phyloP scores from a whole-genome alignment of 2,797 vertebrate species.

The Fundulus diaphanus region DNA sequence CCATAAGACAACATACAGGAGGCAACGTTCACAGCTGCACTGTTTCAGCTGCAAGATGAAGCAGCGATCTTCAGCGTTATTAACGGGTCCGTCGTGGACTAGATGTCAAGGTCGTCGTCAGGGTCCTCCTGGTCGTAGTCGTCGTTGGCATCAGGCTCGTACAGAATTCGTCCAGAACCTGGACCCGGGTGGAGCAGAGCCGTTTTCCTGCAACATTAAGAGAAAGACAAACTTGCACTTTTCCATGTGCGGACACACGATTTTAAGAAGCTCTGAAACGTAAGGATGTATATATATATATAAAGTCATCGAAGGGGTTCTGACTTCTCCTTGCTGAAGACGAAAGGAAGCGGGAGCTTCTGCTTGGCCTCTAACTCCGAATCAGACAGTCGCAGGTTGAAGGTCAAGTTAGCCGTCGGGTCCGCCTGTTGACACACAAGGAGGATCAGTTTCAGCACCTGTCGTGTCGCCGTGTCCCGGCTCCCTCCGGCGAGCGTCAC shows the following conservation, averaged over 20 bases:
- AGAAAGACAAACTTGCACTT: background rate
- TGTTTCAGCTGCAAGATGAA: background rate
- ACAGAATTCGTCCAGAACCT: constrained; percentile 80
- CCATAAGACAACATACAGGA: background rate
- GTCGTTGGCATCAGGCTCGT: constrained; percentile 83
- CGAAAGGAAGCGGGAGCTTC: constrained; percentile 85
- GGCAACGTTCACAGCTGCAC: background rate
- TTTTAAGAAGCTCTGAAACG: background rate
- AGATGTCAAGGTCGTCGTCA: constrained; percentile 88
- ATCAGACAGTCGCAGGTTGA: constrained; percentile 87
- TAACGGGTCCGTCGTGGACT: constrained; percentile 20
- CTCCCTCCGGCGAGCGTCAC: background rate
- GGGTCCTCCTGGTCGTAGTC: constrained; percentile 88
- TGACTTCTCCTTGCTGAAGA: constrained; percentile 89
- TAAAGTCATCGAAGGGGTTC: constrained; percentile 9
- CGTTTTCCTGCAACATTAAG: constrained; percentile 71
- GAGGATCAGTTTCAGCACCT: constrained; percentile 1
- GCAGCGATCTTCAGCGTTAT: background rate
- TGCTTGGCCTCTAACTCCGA: constrained; percentile 83
- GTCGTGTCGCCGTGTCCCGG: background rate
- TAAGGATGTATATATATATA: background rate
- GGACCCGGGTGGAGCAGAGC: constrained; percentile 77
- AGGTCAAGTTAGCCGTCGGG: constrained; percentile 84
- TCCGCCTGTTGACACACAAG: constrained; percentile 72
- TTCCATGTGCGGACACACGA: background rate